Evolutionary conservation across 2,797 vertebrate genomes (phyloP), one percentile per base, ranked within the genome.

Genomic region (Tangara arthus): DNA sequence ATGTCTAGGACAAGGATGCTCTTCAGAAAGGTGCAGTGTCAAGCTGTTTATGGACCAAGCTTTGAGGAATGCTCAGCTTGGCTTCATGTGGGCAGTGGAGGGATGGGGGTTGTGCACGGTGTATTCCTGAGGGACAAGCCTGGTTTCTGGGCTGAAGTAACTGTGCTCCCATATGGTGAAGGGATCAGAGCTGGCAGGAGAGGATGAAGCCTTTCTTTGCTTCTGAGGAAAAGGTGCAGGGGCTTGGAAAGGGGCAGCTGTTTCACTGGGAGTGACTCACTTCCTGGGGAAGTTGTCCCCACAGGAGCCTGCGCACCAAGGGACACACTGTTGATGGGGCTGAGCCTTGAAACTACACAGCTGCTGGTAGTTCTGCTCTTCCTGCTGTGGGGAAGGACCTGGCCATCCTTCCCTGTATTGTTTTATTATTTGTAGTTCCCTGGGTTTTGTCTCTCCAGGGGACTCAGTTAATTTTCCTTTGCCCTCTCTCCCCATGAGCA

Each of bases 221-320:
- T 65, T 76, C 61, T 53, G 47, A 92, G 93, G 73, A 94, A 84
- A 49, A 76, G 68, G 77, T 1, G 0, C 0, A 2, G 76, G 72
- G 47, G 28, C 64, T 87, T 89, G 75, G 75, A 75, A 92, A 93
- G 50, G 76, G 79, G 47, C 4, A 0, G 64, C 71, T 59, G 39
- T 91, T 79, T 91, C 49, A 8, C 27, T 81, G 35, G 24, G 66
- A 92, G 35, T 96, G 94, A 97, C 72, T 97, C 95, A 96, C 41
- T 94, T 95, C 93, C 91, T 41, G 1, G 65, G 89, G 94, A 95
- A 91, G 76, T 90, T 64, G 41, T 83, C 76, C 73, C 84, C 4
- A 2, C 69, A 86, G 90, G 55, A 95, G 90, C n/a, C 77, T 8
- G 8, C 0, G 0, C 24, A 68, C 50, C 7, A 4, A 87, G 47